Evolutionary conservation across 2,888 invertebrate genomes (phyloP), one percentile per base, ranked within the genome.

Genomic region (Junonia oenone): DNA sequence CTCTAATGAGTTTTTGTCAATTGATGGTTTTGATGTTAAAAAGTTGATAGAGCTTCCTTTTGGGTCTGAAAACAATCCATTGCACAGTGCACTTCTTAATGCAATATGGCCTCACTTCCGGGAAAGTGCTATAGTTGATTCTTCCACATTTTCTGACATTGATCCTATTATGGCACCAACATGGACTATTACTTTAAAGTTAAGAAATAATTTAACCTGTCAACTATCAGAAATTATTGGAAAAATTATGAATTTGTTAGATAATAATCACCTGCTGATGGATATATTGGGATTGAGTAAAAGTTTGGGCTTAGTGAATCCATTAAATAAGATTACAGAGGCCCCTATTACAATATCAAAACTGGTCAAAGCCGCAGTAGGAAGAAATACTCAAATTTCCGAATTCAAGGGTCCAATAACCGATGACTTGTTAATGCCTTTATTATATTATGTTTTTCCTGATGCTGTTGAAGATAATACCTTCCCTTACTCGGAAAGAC

Each of bases 41-140:
- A 88, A 87, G 63, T 67, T 87, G 14, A 79, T 78, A 53, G 86
- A 86, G 63, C 87, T 98, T 53, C 97, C 98, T 0, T 97, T 97
- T 87, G 98, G 98, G 33, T 95, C 96, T 26, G 93, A 94, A 29
- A 93, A 93, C 50, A 95, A 97, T 83, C 97, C 97, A 0, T 91
- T 96, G 63, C 94, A 94, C 51, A 94, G 95, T 76, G 91, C 97
- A 22, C 87, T 93, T 60, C 80, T 98, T 13, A 94, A 95, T 74
- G 94, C 96, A 40, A 95, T 95, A 19, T 99, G 98, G 98, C 95
- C 95, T 0, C 92, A 94, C 73, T 91, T 98, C 63, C 93, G 95
- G 1, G 98, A 98, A 78, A 94, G 95, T 76, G 92, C 96, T 56
- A 94, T 97, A 22, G 93, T 97, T 1, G 99, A 99, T 75, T 96